phyloP scores from a whole-genome alignment of 1,140 invertebrate genomes.

The Lasioglossum baleicum region DNA sequence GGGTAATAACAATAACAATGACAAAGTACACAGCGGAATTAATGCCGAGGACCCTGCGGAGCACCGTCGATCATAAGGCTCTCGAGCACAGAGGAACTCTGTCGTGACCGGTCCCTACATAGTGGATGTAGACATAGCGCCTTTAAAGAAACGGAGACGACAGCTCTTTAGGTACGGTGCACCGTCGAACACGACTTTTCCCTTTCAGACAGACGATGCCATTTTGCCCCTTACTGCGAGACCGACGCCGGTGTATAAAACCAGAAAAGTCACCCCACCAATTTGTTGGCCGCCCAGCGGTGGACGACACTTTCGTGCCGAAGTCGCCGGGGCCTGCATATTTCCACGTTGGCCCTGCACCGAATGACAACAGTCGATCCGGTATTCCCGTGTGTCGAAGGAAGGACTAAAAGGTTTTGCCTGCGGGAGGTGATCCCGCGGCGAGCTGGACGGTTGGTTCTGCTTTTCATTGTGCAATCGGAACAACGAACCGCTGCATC shows the following conservation, averaged over 20 bases:
- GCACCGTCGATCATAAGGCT: slow-evolving; percentile 1
- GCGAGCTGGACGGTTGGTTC: slow-evolving; percentile 49
- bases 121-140: slow-evolving; percentile 47
- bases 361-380: slow-evolving; percentile 53
- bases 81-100: background rate
- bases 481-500: slow-evolving; percentile 22
- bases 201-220: slow-evolving; percentile 44
- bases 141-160: slow-evolving; percentile 56
- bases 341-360: slow-evolving; percentile 27
- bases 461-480: slow-evolving; percentile 63
- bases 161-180: slow-evolving; percentile 60
- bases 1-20: too few relatives aligned
- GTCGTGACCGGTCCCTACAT: background rate
- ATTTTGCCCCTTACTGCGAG: slow-evolving; percentile 51
- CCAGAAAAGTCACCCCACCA: slow-evolving; percentile 53
- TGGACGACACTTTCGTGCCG: slow-evolving; percentile 39
- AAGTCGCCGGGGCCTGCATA: slow-evolving; percentile 9
- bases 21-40: too few relatives aligned
- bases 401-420: slow-evolving; percentile 67
- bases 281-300: slow-evolving; percentile 63
- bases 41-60: too few relatives aligned
- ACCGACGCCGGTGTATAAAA: slow-evolving; percentile 41
- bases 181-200: slow-evolving; percentile 59
- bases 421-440: slow-evolving; percentile 59
- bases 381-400: slow-evolving; percentile 42